Evolutionary conservation across 2,113 vertebrate genomes (phyloP), one percentile per base, ranked within the genome.

Genomic region (Genyomyrus donnyi): DNA sequence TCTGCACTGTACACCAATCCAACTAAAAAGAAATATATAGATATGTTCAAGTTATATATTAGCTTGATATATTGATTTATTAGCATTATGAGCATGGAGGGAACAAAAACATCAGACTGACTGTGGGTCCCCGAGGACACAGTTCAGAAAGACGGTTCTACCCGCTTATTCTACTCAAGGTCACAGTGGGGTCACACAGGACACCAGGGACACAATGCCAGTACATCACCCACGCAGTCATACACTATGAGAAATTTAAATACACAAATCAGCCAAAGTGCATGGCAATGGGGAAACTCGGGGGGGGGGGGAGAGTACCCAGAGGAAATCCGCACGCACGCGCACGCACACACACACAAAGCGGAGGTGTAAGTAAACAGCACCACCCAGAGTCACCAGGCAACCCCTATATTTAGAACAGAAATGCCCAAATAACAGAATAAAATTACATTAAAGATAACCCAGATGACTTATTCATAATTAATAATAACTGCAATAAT

Each of bases 1-100:
- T 99, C 98, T 45, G 98, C 97, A 0, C 94, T 96, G 49, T 94
- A 98, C 87, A 99, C 98, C 89, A 99, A 93, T 6, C 66, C 92
- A 15, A 97, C 98, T 99, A 91, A 93, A 5, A 52, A 77, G 93
- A 17, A 93, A 2, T 21, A 0, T 10, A 50, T 1, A 84, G 5
- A 17, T 39, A 66, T 70, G 39, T 50, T 66, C 10, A 48, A 42
- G 17, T 24, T 3, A 45, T 24, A 21, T 56, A 56, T 21, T 21
- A 19, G 4, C 52, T 19, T 53, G 17, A 53, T 6, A 53, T 53
- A 5, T 53, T 19, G 52, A 19, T 19, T 4, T 52, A 52, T 52
- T 17, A 52, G 50, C 50, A 15, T 52, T 5, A 52, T 17, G 39
- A 84, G 19, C 53, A 21, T 21, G 5, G 53, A 19, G 53, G 53